Conservation (phyloP, 64 coral and sea anemone genomes). For the Actinia equina region DNA sequence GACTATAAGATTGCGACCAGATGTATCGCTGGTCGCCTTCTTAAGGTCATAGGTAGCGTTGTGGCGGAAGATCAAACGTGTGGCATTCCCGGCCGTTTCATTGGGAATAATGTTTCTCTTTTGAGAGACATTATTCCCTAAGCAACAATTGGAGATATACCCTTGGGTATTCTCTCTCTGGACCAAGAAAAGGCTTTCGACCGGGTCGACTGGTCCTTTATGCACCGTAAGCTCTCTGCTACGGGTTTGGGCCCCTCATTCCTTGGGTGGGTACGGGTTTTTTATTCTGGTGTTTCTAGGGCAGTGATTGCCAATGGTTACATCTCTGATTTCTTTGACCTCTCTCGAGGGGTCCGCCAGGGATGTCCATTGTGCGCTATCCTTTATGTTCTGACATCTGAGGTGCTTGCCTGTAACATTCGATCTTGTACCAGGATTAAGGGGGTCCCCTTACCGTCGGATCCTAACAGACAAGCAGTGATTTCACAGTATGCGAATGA, state of each 20-base stretch:
- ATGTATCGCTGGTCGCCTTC: constrained; percentile 29
- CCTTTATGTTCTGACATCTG: constrained; percentile 13
- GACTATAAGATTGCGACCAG: constrained; percentile 62
- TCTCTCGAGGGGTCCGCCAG: constrained; percentile 53
- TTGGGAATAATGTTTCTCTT: constrained; percentile 24
- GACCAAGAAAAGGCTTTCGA: no score
- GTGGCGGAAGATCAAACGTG: constrained; percentile 25
- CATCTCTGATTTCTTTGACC: constrained; percentile 13
- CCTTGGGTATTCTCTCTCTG: no score
- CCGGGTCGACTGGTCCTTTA: constrained; percentile 49
- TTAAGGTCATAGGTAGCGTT: constrained; percentile 22
- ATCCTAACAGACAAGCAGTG: background rate
- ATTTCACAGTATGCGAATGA: constrained; percentile 37
- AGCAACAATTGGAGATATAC: constrained; percentile 53
- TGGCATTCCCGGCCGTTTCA: constrained; percentile 35
- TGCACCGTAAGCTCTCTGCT: background rate
- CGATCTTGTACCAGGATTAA: background rate
- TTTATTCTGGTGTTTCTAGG: constrained; percentile 6
- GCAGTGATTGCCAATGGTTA: constrained; percentile 25
- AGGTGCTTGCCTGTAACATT: constrained; percentile 31
- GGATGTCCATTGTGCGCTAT: constrained; percentile 49
- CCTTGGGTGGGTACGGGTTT: background rate
- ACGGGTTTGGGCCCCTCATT: constrained; percentile 49
- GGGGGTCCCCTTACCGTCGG: background rate
- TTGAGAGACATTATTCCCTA: constrained; percentile 19